These are phyloP conservation scores for Melikaiella ostensackeni DNA, from an alignment of 2,888 invertebrate species.

Conservation along the genomic window DNA sequence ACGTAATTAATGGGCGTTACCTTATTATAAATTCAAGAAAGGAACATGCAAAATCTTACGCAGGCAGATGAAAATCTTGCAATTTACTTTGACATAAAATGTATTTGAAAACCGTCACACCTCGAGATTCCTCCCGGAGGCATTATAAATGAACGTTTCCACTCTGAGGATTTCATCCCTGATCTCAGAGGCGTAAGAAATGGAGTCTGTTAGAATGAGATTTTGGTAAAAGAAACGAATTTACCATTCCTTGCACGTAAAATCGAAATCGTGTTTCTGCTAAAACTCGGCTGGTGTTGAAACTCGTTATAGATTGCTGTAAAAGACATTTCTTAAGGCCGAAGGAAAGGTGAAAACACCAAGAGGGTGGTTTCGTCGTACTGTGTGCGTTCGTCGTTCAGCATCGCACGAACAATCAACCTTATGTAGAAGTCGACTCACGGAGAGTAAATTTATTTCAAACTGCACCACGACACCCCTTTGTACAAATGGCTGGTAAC, in stretches of 20 bases:
- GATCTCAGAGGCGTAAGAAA: slow-evolving; percentile 40
- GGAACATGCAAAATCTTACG: background rate
- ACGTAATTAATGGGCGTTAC: no score
- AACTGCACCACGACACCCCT: slow-evolving; percentile 30
- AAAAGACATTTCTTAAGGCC: slow-evolving; percentile 37
- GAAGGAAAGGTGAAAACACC: background rate
- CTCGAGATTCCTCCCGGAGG: slow-evolving; percentile 16
- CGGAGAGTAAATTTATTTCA: slow-evolving; percentile 54
- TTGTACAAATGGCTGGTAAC: slow-evolving; percentile 7
- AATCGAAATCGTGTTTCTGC: slow-evolving; percentile 50
- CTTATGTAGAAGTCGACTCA: slow-evolving; percentile 48
- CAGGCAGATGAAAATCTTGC: background rate
- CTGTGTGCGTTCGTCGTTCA: slow-evolving; percentile 45
- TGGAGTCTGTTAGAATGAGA: slow-evolving; percentile 43
- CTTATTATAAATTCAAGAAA: background rate
- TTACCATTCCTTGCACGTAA: slow-evolving; percentile 49
- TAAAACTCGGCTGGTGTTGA: slow-evolving; percentile 46
- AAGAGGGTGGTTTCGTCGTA: slow-evolving; percentile 45
- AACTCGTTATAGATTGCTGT: slow-evolving; percentile 42
- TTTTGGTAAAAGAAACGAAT: slow-evolving; percentile 50
- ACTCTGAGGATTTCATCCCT: slow-evolving; percentile 39
- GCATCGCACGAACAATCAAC: slow-evolving; percentile 48
- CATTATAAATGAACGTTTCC: slow-evolving; percentile 33
- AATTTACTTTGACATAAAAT: slow-evolving; percentile 22
- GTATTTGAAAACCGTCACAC: slow-evolving; percentile 24